A percentile compares a stretch with the other conserved stretches of the same genome.
These are phyloP conservation scores for Sus cebifrons DNA, from an alignment of 2,797 vertebrate genomes.

Conservation along the genomic window DNA sequence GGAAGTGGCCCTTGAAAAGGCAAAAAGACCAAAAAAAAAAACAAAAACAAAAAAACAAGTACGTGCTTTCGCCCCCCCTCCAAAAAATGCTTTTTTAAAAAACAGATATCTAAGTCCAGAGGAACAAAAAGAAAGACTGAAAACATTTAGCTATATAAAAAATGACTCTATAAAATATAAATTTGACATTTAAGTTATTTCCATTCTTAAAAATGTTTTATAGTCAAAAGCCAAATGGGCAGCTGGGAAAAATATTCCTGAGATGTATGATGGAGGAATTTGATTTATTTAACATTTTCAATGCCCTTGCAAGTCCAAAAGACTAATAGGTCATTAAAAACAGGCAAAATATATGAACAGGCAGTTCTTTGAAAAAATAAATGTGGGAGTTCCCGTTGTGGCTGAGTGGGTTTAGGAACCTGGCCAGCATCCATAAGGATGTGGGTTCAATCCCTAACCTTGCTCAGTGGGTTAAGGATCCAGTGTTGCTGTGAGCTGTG, in stretches of 20 bases:
- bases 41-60: no score
- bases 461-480: no score
- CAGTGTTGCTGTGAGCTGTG: no score
- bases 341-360: not conserved
- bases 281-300: constrained; percentile 39
- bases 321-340: not conserved
- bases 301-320: not conserved
- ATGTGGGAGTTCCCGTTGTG: no score
- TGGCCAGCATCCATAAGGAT: no score
- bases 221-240: constrained; percentile 23
- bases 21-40: no score
- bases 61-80: not conserved
- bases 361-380: constrained; percentile 1
- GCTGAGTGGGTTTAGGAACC: no score
- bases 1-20: no score
- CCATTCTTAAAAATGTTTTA: not conserved
- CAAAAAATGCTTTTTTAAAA: not conserved
- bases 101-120: constrained; percentile 10
- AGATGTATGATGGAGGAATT: not conserved
- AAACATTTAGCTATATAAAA: constrained; percentile 14
- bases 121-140: not conserved
- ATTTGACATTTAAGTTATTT: not conserved
- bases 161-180: not conserved
- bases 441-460: no score
- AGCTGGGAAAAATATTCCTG: not conserved